Base-by-base conservation (phyloP, 2,888 invertebrate genomes). In the Theretra japonica region DNA sequence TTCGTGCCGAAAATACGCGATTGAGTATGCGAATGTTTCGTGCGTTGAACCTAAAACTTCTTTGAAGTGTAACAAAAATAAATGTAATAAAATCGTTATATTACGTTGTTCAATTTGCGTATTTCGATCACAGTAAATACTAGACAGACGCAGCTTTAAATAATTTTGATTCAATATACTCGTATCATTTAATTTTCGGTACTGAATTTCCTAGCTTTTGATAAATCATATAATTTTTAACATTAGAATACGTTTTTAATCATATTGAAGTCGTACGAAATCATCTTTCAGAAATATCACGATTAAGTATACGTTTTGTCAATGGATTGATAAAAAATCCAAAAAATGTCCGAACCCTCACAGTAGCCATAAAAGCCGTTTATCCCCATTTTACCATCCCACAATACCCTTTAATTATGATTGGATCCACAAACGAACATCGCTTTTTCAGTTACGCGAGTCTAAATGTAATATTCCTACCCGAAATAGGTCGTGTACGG, bases 401-500 rank as follows among this genome's bases (percentile, higher is more conserved):
- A 58, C 25, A 58, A 25, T 58, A 41, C 15, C 7, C 28, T 28
- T 28, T 25, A 28, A 59, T 59, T 59, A 28, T 59, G 5, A 59
- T 59, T 59, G 17, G 15, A 1, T 28, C 59, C 25, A 28, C 59
- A 59, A 59, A 59, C 17, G 17, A 59, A 59, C 25, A 19, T 7
- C n/a, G 30, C 8, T 60, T 65, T 65, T 65, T 48, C 48, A 65
- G 48, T 17, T 60, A 65, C 48, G 41, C 23, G 15, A 7, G 65
- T 23, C 1, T 65, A 65, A 65, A 41, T 65, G 65, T 65, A 21
- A 65, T 65, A 65, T 23, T 21, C 41, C 33, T 11, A 33, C 21
- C 23, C 21, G n/a, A 68, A 68, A 69, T 69, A 56, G 65, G 65
- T 65, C 68, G 53, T 69, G 68, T 33, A 56, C 53, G 30, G 48